Evolutionary conservation across 64 coral and sea anemone species (phyloP).

Genomic region (Exaiptasia diaphana): DNA sequence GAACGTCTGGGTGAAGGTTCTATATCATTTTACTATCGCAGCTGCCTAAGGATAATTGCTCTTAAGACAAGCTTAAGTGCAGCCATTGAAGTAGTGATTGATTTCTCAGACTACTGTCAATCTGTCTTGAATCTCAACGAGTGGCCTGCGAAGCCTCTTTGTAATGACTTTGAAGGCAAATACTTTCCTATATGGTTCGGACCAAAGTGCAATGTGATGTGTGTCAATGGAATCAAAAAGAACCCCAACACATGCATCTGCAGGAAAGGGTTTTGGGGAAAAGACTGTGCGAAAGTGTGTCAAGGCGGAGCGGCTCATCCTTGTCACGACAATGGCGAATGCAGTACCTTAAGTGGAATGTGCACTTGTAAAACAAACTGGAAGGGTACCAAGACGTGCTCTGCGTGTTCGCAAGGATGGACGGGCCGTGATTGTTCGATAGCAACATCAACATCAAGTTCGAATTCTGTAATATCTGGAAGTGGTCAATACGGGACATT

Average conservation of each 20-base stretch:
- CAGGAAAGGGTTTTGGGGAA: slow-evolving; percentile 83
- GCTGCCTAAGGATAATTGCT: slow-evolving; percentile 63
- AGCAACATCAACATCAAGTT: slow-evolving; percentile 12
- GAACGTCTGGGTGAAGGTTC: slow-evolving; percentile 46
- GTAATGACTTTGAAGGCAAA: slow-evolving; percentile 71
- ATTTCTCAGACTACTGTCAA: slow-evolving; percentile 83
- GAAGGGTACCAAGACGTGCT: slow-evolving; percentile 68
- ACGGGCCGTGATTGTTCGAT: slow-evolving; percentile 71
- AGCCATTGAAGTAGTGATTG: slow-evolving; percentile 74
- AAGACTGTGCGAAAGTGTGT: slow-evolving; percentile 66
- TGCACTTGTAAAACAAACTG: slow-evolving; percentile 75
- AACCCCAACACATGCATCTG: slow-evolving; percentile 43
- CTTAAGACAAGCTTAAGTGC: slow-evolving; percentile 31
- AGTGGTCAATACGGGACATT: slow-evolving; percentile 77
- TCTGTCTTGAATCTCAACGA: slow-evolving; percentile 18
- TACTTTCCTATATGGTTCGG: slow-evolving; percentile 88
- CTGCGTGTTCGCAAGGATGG: slow-evolving; percentile 60
- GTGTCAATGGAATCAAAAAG: slow-evolving; percentile 49
- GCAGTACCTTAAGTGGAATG: slow-evolving; percentile 40
- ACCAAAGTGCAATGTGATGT: slow-evolving; percentile 50
- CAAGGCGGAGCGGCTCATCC: slow-evolving; percentile 65
- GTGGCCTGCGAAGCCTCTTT: slow-evolving; percentile 71
- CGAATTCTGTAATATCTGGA: slow-evolving; percentile 42
- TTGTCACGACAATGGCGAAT: slow-evolving; percentile 75
- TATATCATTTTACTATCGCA: slow-evolving; percentile 64